Percentiles rank a stretch among this genome's conserved stretches.
phyloP scores from a whole-genome alignment of 2,113 vertebrate species.

The Crotalus horridus region DNA sequence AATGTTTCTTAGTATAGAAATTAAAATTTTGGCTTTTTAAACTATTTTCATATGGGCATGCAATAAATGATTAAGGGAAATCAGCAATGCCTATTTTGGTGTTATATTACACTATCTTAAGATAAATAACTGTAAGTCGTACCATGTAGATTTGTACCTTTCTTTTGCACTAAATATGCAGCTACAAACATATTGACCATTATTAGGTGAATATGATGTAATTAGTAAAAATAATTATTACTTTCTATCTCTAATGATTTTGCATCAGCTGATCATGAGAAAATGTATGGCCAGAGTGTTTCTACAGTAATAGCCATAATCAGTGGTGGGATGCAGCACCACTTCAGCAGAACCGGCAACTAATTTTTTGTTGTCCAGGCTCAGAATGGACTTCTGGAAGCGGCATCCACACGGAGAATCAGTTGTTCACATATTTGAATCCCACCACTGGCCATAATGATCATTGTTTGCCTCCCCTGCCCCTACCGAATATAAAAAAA shows the following conservation, averaged over 20 bases:
- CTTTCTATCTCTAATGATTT: not conserved
- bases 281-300: not conserved
- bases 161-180: not conserved
- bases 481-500: not conserved
- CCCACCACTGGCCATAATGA: not conserved
- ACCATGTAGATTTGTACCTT: not conserved
- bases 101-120: not conserved
- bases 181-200: not conserved
- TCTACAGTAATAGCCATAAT: not conserved
- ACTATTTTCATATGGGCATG: not conserved
- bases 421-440: no score
- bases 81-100: not conserved
- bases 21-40: not conserved
- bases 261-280: not conserved
- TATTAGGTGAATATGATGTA: not conserved
- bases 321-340: no score
- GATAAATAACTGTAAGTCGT: not conserved
- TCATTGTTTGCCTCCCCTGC: not conserved
- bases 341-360: no score
- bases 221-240: not conserved
- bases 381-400: no score
- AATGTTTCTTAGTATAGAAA: not conserved
- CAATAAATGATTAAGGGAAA: not conserved
- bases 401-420: no score
- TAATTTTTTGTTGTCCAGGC: no score